These are phyloP conservation scores for Spheniscus mendiculus DNA, from an alignment of 2,113 vertebrate genomes.

Conservation along the genomic window DNA sequence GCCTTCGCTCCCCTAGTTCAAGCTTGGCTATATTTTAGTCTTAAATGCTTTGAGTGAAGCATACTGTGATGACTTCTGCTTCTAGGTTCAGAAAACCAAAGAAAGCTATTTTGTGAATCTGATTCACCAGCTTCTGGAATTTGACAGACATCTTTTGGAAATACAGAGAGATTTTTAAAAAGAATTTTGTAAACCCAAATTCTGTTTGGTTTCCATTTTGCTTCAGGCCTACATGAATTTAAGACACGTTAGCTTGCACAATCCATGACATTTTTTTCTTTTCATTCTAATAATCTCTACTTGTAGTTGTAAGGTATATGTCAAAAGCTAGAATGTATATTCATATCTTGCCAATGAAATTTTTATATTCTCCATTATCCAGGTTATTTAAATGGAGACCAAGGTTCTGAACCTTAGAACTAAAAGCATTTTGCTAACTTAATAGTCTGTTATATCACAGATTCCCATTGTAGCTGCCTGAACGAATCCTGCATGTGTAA, in stretches of 20 bases:
- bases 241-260: not conserved
- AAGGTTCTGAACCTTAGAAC: not conserved
- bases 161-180: not conserved
- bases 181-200: not conserved
- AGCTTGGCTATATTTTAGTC: not conserved
- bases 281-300: not conserved
- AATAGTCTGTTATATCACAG: not conserved
- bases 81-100: not conserved
- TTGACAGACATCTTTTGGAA: not conserved
- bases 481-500: not conserved
- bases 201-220: not conserved
- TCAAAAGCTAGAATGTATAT: not conserved
- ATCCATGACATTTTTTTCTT: not conserved
- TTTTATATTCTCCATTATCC: not conserved
- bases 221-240: not conserved
- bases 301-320: not conserved
- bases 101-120: not conserved
- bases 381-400: not conserved
- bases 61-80: not conserved
- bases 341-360: not conserved
- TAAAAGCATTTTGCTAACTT: not conserved
- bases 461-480: not conserved
- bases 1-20: not conserved
- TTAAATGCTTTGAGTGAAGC: not conserved
- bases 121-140: not conserved